Percentiles rank a stretch among this genome's conserved stretches.
phyloP scores from a whole-genome alignment of 1,140 invertebrate genomes.

The Stenopsyche tienmushanensis region DNA sequence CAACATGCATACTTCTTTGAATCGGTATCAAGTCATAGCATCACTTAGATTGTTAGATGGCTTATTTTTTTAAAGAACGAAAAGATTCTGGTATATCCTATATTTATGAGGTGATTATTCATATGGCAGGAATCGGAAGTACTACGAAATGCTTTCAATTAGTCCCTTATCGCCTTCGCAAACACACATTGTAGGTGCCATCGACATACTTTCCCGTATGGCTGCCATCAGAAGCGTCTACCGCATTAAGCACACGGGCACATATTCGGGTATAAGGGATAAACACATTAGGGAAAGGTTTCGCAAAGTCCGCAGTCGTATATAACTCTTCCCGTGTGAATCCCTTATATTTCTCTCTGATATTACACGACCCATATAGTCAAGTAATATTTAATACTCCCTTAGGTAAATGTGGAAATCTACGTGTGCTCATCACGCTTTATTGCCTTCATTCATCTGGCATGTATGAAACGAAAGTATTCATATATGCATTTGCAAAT shows the following conservation, averaged over 20 bases:
- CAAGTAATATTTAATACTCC: conserved; percentile 28
- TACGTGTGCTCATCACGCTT: too few species aligned
- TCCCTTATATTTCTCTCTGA: background rate
- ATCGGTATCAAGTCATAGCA: too few species aligned
- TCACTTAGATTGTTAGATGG: too few species aligned
- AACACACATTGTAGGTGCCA: background rate
- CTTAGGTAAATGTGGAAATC: conserved; percentile 26
- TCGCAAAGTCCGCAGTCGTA: conserved; percentile 22
- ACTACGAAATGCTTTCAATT: conserved; percentile 17
- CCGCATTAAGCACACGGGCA: background rate
- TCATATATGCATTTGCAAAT: too few species aligned
- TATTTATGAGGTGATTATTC: too few species aligned
- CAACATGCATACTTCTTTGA: too few species aligned
- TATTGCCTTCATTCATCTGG: too few species aligned
- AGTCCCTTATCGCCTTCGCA: conserved; percentile 10
- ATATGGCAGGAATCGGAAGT: background rate
- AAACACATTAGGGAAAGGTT: conserved; percentile 32
- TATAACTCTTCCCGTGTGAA: conserved; percentile 2
- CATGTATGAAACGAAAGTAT: too few species aligned
- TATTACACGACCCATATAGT: conserved; percentile 5
- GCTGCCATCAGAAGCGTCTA: background rate
- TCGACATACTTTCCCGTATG: background rate
- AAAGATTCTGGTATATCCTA: too few species aligned
- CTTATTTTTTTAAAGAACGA: too few species aligned
- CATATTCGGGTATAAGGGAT: conserved; percentile 13